Evolutionary conservation across 2,888 invertebrate species (phyloP).

Genomic region (Beris chalybata): DNA sequence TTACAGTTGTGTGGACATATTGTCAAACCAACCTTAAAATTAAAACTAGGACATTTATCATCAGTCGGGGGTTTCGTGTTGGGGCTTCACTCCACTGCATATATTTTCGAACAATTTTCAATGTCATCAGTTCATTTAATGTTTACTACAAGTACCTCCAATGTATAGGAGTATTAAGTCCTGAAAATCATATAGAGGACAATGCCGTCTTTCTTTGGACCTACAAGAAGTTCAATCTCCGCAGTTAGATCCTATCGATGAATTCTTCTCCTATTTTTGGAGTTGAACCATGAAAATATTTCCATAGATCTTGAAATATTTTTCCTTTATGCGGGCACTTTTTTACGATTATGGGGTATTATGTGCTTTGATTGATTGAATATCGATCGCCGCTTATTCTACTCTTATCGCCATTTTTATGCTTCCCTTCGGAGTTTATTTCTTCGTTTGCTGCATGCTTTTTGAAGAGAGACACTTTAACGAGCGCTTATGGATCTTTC

Average conservation of each 20-base stretch:
- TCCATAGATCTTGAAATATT: slow-evolving; percentile 6
- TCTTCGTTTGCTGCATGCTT: slow-evolving; percentile 11
- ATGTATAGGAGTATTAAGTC: no score
- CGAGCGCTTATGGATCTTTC: slow-evolving; percentile 13
- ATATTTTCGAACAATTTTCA: no score
- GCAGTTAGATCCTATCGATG: slow-evolving; percentile 1
- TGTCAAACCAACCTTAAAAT: no score
- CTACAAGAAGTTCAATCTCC: background rate
- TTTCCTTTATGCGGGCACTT: slow-evolving; percentile 3
- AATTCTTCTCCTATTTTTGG: background rate
- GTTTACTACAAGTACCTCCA: no score
- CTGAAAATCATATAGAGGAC: no score
- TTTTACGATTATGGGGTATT: slow-evolving; percentile 16
- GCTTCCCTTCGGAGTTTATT: background rate
- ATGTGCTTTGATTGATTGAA: slow-evolving; percentile 19
- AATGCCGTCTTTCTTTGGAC: background rate
- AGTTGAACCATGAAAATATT: background rate
- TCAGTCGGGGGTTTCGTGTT: no score
- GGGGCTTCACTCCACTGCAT: no score
- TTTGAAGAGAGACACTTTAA: slow-evolving; percentile 18
- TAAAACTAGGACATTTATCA: no score
- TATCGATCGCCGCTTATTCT: slow-evolving; percentile 13
- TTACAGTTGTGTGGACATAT: no score
- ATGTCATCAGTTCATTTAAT: no score
- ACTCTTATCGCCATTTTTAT: slow-evolving; percentile 14